Percentiles rank a stretch among this genome's conserved stretches.
Conservation (phyloP, 2,113 vertebrate species). For the Chamaetylas fuelleborni region DNA sequence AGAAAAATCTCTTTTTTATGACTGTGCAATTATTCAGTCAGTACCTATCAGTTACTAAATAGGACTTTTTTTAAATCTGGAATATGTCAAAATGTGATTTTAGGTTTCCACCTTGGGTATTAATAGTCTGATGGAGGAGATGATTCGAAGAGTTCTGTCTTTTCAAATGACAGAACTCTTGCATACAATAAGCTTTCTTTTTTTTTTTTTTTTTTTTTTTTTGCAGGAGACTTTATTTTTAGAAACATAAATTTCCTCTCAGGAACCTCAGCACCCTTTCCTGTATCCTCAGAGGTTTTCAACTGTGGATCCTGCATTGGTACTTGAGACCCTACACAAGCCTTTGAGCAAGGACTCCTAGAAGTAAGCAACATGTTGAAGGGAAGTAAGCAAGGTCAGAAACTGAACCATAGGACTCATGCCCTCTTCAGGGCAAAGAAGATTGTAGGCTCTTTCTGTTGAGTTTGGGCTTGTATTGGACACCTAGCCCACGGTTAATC, state of each 20-base stretch:
- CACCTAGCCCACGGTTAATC: background rate
- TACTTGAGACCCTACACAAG: background rate
- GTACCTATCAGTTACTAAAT: background rate
- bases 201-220: background rate
- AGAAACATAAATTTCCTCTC: background rate
- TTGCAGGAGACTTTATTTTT: background rate
- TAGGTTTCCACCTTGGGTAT: background rate
- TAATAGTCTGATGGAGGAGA: background rate
- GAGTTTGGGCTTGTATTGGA: background rate
- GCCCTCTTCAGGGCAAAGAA: background rate
- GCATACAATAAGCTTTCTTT: background rate
- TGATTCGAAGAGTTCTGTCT: background rate
- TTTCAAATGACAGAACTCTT: background rate
- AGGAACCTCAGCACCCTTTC: background rate
- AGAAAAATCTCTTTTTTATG: background rate
- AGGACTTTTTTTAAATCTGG: background rate
- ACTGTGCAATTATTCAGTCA: background rate
- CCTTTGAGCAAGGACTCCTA: background rate
- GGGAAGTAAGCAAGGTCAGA: background rate
- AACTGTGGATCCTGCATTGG: background rate
- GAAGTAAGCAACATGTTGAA: background rate
- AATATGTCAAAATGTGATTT: background rate
- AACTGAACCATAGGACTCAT: background rate
- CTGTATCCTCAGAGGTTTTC: background rate
- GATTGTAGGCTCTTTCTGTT: background rate